A percentile compares a stretch with the other conserved stretches of the same genome.
Conservation (phyloP, 2,113 vertebrate species). For the Pycnonotus jocosus region DNA sequence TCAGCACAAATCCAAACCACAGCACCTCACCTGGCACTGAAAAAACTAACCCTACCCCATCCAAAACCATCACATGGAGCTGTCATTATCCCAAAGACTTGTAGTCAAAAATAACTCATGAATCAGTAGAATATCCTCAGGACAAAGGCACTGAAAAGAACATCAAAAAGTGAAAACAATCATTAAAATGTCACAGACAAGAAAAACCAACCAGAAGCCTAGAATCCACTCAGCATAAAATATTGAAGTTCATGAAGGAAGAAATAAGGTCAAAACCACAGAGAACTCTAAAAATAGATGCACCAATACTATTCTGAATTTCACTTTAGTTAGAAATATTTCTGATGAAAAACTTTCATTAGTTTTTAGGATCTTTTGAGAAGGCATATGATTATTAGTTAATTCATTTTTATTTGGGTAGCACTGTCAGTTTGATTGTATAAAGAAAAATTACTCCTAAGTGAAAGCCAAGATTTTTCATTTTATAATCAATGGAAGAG, state of each 20-base stretch:
- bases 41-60: background rate
- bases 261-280: background rate
- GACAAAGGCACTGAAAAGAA: constrained; percentile 68
- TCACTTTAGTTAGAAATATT: background rate
- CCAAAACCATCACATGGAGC: background rate
- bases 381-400: background rate
- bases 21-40: no score
- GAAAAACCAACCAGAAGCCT: background rate
- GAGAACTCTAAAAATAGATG: background rate
- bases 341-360: background rate
- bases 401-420: background rate
- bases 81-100: constrained; percentile 72
- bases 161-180: background rate
- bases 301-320: background rate
- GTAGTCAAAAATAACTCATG: constrained; percentile 82
- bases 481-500: background rate
- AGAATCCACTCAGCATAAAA: background rate
- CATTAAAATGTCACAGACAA: background rate
- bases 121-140: constrained; percentile 74
- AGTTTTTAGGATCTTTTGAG: background rate
- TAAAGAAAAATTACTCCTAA: background rate
- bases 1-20: background rate
- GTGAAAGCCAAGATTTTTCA: background rate
- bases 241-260: background rate
- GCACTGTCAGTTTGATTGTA: background rate